These are phyloP conservation scores for Drosophila neoperkinsi DNA, from an alignment of 2,888 invertebrate genomes.

Conservation along the genomic window DNA sequence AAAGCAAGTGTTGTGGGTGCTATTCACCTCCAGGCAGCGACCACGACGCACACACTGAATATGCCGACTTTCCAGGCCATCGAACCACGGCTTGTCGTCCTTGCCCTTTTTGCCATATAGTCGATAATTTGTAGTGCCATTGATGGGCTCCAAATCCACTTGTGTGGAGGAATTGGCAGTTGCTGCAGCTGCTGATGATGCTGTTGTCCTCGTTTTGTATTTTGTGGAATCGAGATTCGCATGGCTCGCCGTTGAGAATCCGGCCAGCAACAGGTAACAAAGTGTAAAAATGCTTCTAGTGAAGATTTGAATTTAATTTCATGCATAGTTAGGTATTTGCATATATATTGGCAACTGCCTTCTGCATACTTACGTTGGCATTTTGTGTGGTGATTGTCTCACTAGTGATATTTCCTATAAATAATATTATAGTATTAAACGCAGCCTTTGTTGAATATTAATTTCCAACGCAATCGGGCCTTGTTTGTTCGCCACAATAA, in stretches of 20 bases:
- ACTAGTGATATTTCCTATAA: constrained; percentile 29
- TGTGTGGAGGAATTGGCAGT: constrained; percentile 29
- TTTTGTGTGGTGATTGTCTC: constrained; percentile 37
- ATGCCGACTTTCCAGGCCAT: constrained; percentile 87
- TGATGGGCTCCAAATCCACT: constrained; percentile 86
- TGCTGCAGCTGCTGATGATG: background rate
- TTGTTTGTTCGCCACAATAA: constrained; percentile 42
- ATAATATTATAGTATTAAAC: constrained; percentile 45
- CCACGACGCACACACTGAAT: constrained; percentile 90
- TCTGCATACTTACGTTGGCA: constrained; percentile 60
- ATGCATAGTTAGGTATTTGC: constrained; percentile 6
- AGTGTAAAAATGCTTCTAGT: constrained; percentile 24
- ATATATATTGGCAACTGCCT: constrained; percentile 10
- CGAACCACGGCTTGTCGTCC: constrained; percentile 87
- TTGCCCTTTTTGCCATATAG: constrained; percentile 86
- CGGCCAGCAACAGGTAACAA: constrained; percentile 27
- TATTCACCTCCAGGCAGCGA: constrained; percentile 88
- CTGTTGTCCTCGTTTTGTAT: constrained; percentile 23
- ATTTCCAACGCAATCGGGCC: constrained; percentile 52
- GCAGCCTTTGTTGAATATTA: constrained; percentile 68
- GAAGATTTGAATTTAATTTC: constrained; percentile 24
- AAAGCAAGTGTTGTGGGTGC: constrained; percentile 89
- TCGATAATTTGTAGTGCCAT: constrained; percentile 87
- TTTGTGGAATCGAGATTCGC: constrained; percentile 17
- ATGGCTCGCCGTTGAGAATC: constrained; percentile 1